Percentiles rank a stretch among this genome's conserved stretches.
Evolutionary conservation across 2,888 invertebrate genomes (phyloP).

Genomic region (Lymantria dispar): DNA sequence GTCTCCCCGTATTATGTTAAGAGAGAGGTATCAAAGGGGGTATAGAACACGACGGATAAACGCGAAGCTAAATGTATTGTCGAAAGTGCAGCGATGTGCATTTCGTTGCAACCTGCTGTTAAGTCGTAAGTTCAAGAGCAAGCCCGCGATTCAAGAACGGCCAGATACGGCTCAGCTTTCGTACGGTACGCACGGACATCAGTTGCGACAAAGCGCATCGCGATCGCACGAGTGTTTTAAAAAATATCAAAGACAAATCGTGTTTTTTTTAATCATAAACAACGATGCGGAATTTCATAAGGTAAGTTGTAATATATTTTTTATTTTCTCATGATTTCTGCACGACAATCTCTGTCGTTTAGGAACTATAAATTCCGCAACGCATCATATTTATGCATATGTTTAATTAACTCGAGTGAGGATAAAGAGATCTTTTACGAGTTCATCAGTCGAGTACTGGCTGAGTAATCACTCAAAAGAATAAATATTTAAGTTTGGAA

Average conservation of each 20-base stretch:
- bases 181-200: slow-evolving; percentile 53
- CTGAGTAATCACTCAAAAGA: slow-evolving; percentile 16
- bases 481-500: background rate
- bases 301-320: slow-evolving; percentile 55
- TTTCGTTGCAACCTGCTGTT: slow-evolving; percentile 59
- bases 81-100: slow-evolving; percentile 66
- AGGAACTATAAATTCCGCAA: slow-evolving; percentile 29
- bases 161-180: slow-evolving; percentile 66
- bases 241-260: slow-evolving; percentile 37
- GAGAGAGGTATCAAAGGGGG: slow-evolving; percentile 22
- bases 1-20: slow-evolving; percentile 3
- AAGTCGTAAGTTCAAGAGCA: slow-evolving; percentile 71
- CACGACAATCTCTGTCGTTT: slow-evolving; percentile 34
- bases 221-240: slow-evolving; percentile 45
- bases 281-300: slow-evolving; percentile 67
- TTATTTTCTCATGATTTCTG: slow-evolving; percentile 40
- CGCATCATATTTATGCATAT: slow-evolving; percentile 39
- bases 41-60: slow-evolving; percentile 22
- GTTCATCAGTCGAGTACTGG: slow-evolving; percentile 6
- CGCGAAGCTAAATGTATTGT: slow-evolving; percentile 28
- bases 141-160: slow-evolving; percentile 42
- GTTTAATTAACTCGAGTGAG: slow-evolving; percentile 31
- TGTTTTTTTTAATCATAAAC: slow-evolving; percentile 36
- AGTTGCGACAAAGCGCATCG: slow-evolving; percentile 37
- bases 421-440: slow-evolving; percentile 29